A percentile compares a stretch with the other conserved stretches of the same genome.
phyloP scores from a whole-genome alignment of 2,113 vertebrate species.

The Notothenia coriiceps region DNA sequence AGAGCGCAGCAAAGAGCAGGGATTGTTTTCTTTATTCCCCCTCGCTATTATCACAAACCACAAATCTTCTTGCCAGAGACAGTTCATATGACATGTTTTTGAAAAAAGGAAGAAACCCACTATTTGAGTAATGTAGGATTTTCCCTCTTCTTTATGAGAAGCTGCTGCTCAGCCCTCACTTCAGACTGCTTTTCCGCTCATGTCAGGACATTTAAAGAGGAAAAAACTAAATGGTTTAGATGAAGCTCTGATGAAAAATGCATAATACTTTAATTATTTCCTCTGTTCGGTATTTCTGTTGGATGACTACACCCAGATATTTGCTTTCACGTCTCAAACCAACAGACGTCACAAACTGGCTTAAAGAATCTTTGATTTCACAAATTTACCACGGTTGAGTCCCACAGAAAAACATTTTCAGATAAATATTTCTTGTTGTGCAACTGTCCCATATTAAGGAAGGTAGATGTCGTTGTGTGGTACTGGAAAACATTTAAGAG shows the following conservation, averaged over 20 bases:
- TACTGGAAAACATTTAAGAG: slow-evolving; percentile 1
- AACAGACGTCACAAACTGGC: slow-evolving; percentile 85
- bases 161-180: slow-evolving; percentile 36
- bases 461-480: not conserved
- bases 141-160: slow-evolving; percentile 70
- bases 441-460: not conserved
- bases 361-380: slow-evolving; percentile 81
- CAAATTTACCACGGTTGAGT: slow-evolving; percentile 42
- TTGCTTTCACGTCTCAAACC: slow-evolving; percentile 82
- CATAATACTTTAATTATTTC: slow-evolving; percentile 57
- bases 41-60: slow-evolving; percentile 59
- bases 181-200: slow-evolving; percentile 57
- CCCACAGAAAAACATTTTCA: not conserved
- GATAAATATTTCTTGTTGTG: slow-evolving; percentile 4
- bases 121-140: slow-evolving; percentile 74
- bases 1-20: not conserved
- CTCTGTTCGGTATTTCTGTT: slow-evolving; percentile 58
- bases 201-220: slow-evolving; percentile 38
- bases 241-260: slow-evolving; percentile 41
- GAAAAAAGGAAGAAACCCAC: slow-evolving; percentile 49
- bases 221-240: slow-evolving; percentile 46
- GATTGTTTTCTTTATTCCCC: slow-evolving; percentile 27
- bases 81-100: slow-evolving; percentile 59
- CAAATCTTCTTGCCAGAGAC: slow-evolving; percentile 32
- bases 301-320: slow-evolving; percentile 84